A percentile compares a stretch with the other conserved stretches of the same genome.
phyloP scores from a whole-genome alignment of 2,888 invertebrate species.

The Trilocha varians region DNA sequence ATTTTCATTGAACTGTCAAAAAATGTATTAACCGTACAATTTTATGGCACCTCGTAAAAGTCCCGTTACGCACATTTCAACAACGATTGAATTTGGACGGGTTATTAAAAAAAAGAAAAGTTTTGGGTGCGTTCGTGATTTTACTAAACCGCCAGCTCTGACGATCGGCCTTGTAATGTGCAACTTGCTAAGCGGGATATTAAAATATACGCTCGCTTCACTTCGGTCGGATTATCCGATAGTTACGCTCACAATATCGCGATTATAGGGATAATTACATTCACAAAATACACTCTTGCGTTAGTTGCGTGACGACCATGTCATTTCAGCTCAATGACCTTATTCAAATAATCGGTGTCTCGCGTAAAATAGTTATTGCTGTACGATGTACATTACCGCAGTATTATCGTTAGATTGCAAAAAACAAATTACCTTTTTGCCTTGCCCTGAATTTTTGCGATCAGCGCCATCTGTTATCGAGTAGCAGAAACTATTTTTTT shows the following conservation, averaged over 20 bases:
- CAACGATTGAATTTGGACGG: slow-evolving; percentile 24
- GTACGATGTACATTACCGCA: not conserved
- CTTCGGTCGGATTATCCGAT: slow-evolving; percentile 44
- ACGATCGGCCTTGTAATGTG: slow-evolving; percentile 60
- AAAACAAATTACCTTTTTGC: too few relatives aligned
- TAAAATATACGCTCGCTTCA: slow-evolving; percentile 42
- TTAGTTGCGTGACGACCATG: slow-evolving; percentile 21
- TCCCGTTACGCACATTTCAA: slow-evolving; percentile 3
- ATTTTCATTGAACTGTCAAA: slow-evolving; percentile 60
- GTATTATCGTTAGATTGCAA: too few relatives aligned
- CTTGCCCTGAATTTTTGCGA: too few relatives aligned
- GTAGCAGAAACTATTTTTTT: not conserved
- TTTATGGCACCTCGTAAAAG: slow-evolving; percentile 7
- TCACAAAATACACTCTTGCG: slow-evolving; percentile 40
- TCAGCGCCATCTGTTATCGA: not conserved
- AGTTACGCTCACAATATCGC: slow-evolving; percentile 52
- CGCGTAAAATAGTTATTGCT: not conserved
- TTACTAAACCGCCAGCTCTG: slow-evolving; percentile 46
- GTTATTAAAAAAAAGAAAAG: slow-evolving; percentile 10
- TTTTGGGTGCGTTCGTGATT: slow-evolving; percentile 9
- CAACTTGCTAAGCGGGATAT: slow-evolving; percentile 38
- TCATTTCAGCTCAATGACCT: slow-evolving; percentile 1
- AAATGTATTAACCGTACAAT: slow-evolving; percentile 35
- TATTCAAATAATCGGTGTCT: slow-evolving; percentile 1
- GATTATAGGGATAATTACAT: slow-evolving; percentile 56